These are phyloP conservation scores for Melanotus villosus DNA, from an alignment of 2,888 invertebrate genomes.

Conservation along the genomic window DNA sequence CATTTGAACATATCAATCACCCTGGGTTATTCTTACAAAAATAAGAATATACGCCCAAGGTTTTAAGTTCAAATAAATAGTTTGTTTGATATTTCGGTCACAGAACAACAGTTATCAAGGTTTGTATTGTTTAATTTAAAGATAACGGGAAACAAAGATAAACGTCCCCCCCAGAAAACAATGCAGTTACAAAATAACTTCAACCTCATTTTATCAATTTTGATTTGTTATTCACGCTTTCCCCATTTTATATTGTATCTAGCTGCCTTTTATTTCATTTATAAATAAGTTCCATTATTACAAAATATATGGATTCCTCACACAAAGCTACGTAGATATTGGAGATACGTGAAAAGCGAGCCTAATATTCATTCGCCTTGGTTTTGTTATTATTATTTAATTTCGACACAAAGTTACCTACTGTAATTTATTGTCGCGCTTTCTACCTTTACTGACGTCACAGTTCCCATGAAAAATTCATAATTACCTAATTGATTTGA, in stretches of 20 bases:
- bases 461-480: slow-evolving; percentile 24
- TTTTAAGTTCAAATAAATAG: no score
- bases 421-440: slow-evolving; percentile 29
- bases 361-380: neutral
- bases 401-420: slow-evolving; percentile 7
- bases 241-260: no score
- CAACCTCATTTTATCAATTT: neutral
- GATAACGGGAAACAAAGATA: neutral
- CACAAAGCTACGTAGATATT: no score
- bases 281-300: no score
- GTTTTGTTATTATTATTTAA: neutral
- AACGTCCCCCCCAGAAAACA: neutral
- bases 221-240: neutral
- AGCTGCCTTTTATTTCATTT: no score
- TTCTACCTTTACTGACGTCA: slow-evolving; percentile 37
- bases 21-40: no score
- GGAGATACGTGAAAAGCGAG: neutral
- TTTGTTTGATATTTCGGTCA: neutral
- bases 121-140: neutral
- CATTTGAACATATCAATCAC: no score
- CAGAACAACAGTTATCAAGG: slow-evolving; percentile 6
- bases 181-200: neutral
- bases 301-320: neutral
- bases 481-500: slow-evolving; percentile 30
- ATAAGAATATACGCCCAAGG: no score